These are phyloP conservation scores for Adrianichthys oophorus DNA, from an alignment of 2,797 vertebrate genomes.

Conservation along the genomic window DNA sequence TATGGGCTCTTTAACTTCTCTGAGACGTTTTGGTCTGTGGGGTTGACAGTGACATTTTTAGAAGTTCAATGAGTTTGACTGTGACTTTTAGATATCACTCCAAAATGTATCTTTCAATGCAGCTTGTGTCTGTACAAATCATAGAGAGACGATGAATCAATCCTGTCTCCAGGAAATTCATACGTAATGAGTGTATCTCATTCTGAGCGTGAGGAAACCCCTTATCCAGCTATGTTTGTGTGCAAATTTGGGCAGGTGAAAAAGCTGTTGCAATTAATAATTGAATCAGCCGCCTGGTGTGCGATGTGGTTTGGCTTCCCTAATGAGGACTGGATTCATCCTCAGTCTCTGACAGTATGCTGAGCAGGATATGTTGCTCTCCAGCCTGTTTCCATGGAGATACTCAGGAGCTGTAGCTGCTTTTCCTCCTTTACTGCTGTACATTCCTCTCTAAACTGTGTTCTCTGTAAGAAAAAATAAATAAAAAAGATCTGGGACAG, in stretches of 20 bases:
- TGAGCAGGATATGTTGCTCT: slow-evolving; percentile 76
- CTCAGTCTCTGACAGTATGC: slow-evolving; percentile 70
- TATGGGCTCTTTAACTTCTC: background rate
- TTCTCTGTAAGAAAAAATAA: slow-evolving; percentile 28
- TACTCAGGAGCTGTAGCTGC: slow-evolving; percentile 72
- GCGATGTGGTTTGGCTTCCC: slow-evolving; percentile 62
- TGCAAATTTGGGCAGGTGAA: slow-evolving; percentile 14
- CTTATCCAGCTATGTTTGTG: slow-evolving; percentile 52
- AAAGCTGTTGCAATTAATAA: slow-evolving; percentile 62
- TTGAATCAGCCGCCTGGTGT: slow-evolving; percentile 61
- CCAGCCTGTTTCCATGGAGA: slow-evolving; percentile 85
- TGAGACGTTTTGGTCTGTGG: slow-evolving; percentile 2
- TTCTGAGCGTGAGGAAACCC: slow-evolving; percentile 49
- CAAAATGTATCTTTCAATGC: background rate
- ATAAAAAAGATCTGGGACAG: slow-evolving; percentile 68
- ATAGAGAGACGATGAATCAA: background rate
- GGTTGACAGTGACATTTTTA: slow-evolving; percentile 5
- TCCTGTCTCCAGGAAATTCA: slow-evolving; percentile 17
- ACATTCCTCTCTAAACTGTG: slow-evolving; percentile 67
- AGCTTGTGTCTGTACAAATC: slow-evolving; percentile 11
- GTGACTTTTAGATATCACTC: slow-evolving; percentile 5
- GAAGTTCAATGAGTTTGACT: background rate
- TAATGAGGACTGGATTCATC: slow-evolving; percentile 75
- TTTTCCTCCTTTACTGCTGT: slow-evolving; percentile 52
- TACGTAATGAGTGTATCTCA: slow-evolving; percentile 13